Base-by-base conservation (phyloP, 2,888 invertebrate genomes). In the Dryococelus australis region DNA sequence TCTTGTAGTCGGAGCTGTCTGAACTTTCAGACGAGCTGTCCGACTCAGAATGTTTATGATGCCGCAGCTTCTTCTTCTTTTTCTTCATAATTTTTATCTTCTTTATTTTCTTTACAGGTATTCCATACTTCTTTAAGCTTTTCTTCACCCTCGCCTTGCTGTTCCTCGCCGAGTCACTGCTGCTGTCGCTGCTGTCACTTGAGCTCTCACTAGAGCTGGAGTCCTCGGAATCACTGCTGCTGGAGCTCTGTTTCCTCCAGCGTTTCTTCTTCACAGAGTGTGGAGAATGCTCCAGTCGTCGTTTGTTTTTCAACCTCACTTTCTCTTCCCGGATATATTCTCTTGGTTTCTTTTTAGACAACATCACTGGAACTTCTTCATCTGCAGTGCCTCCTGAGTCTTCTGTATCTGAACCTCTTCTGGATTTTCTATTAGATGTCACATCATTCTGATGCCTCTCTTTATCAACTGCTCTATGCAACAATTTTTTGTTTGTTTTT, bases 1-100 rank as follows among this genome's bases (percentile, higher is more conserved):
- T 12, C 83, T 43, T 83, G 28, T 43, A 43, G 20, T 83, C 28
- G 24, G 83, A 83, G 35, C 84, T 84, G 51, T 86, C 86, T 24
- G 86, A 86, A 26, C 81, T 81, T 20, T 84, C 84, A 24, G 20
- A 20, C 5, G 86, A 86, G 27, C 86, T 86, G 13, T 86, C 83
- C 0, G 84, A 83, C 9, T 86, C 84, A 0, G 86, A 83, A n/a
- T 84, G 83, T 53, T 53, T 86, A n/a, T 12, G 47, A 27, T n/a
- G 51, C 28, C 28, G 47, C 24, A 47, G 81, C 27, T 35, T 27
- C 20, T 53, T 83, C 20, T 83, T 83, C 28, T 43, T 83, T 28
- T 28, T 83, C 16, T 83, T 83, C 8, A 28, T 26, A 9, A 28
- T 28, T 12, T 35, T 28, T 20, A 35, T 10, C 83, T 43, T 83